phyloP scores from a whole-genome alignment of 2,888 invertebrate species.

The Caenorhabditis japonica region DNA sequence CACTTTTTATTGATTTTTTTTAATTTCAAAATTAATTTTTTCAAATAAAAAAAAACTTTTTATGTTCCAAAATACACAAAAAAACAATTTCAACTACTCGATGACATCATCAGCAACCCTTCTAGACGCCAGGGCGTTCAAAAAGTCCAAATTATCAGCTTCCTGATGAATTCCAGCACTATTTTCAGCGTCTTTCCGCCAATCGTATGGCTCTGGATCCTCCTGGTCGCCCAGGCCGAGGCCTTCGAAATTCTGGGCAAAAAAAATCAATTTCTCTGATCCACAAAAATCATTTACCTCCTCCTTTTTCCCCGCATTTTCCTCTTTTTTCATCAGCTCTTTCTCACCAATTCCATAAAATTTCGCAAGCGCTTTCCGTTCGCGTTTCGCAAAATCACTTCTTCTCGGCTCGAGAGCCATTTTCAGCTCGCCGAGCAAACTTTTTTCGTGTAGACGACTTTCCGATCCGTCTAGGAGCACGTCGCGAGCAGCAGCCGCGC shows the following conservation, averaged over 20 bases:
- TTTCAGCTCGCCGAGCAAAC: slow-evolving; percentile 38
- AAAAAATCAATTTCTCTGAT: background rate
- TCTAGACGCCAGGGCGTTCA: slow-evolving; percentile 27
- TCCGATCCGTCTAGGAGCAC: slow-evolving; percentile 42
- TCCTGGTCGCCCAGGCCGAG: slow-evolving; percentile 21
- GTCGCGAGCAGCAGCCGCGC: slow-evolving; percentile 14
- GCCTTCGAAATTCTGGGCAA: slow-evolving; percentile 30
- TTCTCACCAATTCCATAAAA: slow-evolving; percentile 41
- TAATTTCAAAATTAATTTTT: background rate
- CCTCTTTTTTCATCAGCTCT: slow-evolving; percentile 17
- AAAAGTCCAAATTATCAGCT: slow-evolving; percentile 37
- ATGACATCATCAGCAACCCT: slow-evolving; percentile 36
- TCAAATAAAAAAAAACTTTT: slow-evolving; percentile 2
- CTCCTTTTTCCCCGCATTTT: slow-evolving; percentile 4
- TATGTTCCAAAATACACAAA: no score
- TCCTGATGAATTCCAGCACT: slow-evolving; percentile 40
- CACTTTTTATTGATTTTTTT: background rate
- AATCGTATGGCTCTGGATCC: slow-evolving; percentile 36
- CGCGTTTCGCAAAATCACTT: slow-evolving; percentile 25
- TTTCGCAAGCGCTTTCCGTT: slow-evolving; percentile 39
- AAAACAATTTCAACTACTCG: slow-evolving; percentile 8
- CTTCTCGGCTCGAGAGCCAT: slow-evolving; percentile 39
- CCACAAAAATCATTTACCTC: background rate
- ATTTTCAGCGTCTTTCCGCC: slow-evolving; percentile 43
- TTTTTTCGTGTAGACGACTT: slow-evolving; percentile 10